Evolutionary conservation across 35 echinoderm and acorn worm genomes (phyloP).

Genomic region (Heliocidaris erythrogramma): DNA sequence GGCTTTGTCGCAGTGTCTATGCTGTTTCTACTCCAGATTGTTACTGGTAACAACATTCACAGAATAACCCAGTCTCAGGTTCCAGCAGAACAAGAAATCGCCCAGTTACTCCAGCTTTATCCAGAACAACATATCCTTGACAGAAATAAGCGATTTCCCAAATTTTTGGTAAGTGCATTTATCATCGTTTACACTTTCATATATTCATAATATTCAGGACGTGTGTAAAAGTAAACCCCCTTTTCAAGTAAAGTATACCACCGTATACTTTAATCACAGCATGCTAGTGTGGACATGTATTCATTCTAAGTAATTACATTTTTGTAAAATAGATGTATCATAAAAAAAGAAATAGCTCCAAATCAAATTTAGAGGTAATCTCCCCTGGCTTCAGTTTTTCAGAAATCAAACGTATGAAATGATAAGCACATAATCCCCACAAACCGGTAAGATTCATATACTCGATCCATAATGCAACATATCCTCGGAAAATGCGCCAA

Average conservation of each 20-base stretch:
- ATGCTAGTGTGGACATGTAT: too few species aligned
- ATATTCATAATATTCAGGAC: not conserved
- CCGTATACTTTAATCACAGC: too few species aligned
- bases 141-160: conserved; percentile 33
- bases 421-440: too few species aligned
- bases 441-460: too few species aligned
- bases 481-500: too few species aligned
- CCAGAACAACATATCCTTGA: not conserved
- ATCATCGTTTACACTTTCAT: not conserved
- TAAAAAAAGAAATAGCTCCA: too few species aligned
- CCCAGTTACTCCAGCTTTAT: not conserved
- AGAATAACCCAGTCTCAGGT: not conserved
- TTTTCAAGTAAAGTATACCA: not conserved
- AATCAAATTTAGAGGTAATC: too few species aligned
- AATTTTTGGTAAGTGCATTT: not conserved
- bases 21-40: conserved; percentile 21
- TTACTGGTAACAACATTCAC: not conserved
- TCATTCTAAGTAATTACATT: too few species aligned
- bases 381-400: too few species aligned
- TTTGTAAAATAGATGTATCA: too few species aligned
- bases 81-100: not conserved
- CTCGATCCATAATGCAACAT: too few species aligned
- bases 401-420: too few species aligned
- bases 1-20: conserved; percentile 25
- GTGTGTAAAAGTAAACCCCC: not conserved